phyloP scores from a whole-genome alignment of 1,140 invertebrate genomes.

The Drosophila seguyi region DNA sequence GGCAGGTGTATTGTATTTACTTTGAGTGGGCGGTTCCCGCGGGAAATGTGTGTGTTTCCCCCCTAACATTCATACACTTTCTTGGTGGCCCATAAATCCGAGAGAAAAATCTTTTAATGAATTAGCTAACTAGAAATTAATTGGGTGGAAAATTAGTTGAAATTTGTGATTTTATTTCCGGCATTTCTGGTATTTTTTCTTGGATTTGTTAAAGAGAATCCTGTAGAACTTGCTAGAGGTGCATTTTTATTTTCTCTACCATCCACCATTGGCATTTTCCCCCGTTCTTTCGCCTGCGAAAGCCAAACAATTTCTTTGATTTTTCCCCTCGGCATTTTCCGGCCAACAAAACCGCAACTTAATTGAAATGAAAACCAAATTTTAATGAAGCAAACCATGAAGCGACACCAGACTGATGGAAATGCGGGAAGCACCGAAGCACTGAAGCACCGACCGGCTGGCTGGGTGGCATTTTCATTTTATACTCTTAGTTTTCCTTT shows the following conservation, averaged over 20 bases:
- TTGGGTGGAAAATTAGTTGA: slow-evolving; percentile 33
- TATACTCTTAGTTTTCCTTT: slow-evolving; percentile 38
- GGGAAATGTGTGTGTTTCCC: slow-evolving; percentile 13
- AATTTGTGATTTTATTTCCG: slow-evolving; percentile 4
- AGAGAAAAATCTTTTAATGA: slow-evolving; percentile 13
- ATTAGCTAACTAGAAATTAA: slow-evolving; percentile 39
- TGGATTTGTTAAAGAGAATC: neutral
- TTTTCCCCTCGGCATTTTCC: slow-evolving; percentile 58
- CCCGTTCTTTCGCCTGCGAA: slow-evolving; percentile 7
- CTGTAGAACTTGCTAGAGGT: neutral
- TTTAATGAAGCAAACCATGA: slow-evolving; percentile 72
- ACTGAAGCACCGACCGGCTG: neutral
- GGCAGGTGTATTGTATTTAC: slow-evolving; percentile 48
- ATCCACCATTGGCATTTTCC: slow-evolving; percentile 9
- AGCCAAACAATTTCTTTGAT: slow-evolving; percentile 58
- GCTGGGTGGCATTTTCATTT: slow-evolving; percentile 53
- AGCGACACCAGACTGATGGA: slow-evolving; percentile 31
- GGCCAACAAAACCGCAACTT: slow-evolving; percentile 66
- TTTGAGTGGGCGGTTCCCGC: slow-evolving; percentile 23
- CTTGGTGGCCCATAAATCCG: slow-evolving; percentile 23
- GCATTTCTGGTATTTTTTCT: too few relatives aligned
- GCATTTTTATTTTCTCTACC: neutral
- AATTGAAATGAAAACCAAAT: slow-evolving; percentile 78
- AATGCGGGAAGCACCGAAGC: neutral
- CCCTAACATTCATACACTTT: slow-evolving; percentile 5